These are phyloP conservation scores for Alectura lathami DNA, from an alignment of 2,113 vertebrate genomes.

Conservation along the genomic window DNA sequence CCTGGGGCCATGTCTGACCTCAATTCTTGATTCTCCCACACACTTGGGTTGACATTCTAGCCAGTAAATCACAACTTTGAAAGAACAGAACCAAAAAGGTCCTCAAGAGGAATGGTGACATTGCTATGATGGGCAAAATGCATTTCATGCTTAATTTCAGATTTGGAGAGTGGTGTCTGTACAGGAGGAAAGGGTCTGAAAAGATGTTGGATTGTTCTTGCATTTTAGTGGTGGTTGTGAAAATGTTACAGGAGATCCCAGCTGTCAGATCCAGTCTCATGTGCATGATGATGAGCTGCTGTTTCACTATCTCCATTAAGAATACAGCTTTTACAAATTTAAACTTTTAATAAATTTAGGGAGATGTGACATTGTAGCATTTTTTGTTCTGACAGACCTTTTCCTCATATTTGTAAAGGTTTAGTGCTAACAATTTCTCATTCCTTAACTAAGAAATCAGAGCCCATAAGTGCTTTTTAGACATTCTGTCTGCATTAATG, in stretches of 20 bases:
- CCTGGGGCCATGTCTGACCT: rapidly evolving
- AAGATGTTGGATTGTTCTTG: background rate
- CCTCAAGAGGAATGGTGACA: background rate
- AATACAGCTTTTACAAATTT: background rate
- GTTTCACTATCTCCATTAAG: background rate
- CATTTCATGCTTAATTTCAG: background rate
- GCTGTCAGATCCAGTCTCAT: background rate
- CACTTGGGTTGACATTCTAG: background rate
- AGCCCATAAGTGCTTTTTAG: slow-evolving; percentile 1
- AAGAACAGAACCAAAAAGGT: background rate
- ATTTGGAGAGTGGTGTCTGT: background rate
- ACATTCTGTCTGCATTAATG: background rate
- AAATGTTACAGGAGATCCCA: background rate
- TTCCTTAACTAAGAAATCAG: background rate
- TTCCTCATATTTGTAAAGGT: background rate
- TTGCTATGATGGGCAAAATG: background rate
- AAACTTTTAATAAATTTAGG: background rate
- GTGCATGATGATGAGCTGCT: background rate
- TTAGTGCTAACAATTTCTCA: background rate
- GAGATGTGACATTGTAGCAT: background rate
- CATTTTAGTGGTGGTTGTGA: rapidly evolving
- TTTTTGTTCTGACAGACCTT: background rate
- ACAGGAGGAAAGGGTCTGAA: background rate
- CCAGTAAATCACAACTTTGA: background rate
- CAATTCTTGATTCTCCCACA: rapidly evolving